phyloP scores from a whole-genome alignment of 2,888 invertebrate genomes.

The Amiota minor region DNA sequence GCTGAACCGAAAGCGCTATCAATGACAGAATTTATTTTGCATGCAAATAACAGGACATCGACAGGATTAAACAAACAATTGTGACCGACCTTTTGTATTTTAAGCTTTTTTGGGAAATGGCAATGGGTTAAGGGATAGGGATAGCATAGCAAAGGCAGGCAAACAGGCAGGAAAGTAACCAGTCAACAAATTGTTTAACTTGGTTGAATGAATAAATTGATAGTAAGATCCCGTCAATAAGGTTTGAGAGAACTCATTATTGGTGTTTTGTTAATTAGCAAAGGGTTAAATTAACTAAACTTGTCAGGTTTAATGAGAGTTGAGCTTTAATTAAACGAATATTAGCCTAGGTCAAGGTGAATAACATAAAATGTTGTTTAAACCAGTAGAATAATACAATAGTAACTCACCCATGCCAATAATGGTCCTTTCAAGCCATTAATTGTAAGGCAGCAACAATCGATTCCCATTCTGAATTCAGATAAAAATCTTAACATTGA shows the following conservation, averaged over 20 bases:
- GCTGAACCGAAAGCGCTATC: constrained; percentile 24
- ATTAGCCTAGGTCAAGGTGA: constrained; percentile 10
- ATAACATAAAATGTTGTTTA: no score
- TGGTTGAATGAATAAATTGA: not conserved
- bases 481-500: constrained; percentile 2
- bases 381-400: no score
- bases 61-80: constrained; percentile 17
- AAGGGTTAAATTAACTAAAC: not conserved
- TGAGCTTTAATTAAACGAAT: constrained; percentile 13
- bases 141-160: not conserved
- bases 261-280: not conserved
- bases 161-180: not conserved
- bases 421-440: no score
- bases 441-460: no score
- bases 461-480: not conserved
- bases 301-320: not conserved
- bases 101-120: not conserved
- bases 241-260: not conserved
- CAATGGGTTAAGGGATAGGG: not conserved
- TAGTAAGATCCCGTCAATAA: not conserved
- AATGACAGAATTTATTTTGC: constrained; percentile 27
- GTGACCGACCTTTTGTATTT: constrained; percentile 3
- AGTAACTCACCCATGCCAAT: no score
- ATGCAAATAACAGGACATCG: not conserved
- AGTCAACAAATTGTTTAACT: constrained; percentile 12